Evolutionary conservation across 2,797 vertebrate genomes (phyloP), one percentile per base, ranked within the genome.

Genomic region (Carapus acus): DNA sequence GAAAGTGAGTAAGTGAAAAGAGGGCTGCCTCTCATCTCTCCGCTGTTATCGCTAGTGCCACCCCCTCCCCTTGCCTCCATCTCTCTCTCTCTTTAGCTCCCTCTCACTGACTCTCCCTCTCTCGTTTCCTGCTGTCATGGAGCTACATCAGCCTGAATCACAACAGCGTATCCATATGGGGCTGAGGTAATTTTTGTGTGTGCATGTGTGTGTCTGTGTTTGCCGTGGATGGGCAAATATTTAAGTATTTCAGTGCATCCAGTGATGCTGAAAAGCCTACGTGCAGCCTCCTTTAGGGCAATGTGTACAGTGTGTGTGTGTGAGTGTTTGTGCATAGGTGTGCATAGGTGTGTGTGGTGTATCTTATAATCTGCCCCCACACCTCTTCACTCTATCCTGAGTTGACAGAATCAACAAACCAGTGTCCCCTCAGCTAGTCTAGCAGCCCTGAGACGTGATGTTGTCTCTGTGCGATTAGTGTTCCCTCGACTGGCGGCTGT

Each of bases 101-200:
- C 24, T 27, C 4, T 27, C 73, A 71, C 24, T 27, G 24, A 5
- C 24, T 27, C 24, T 36, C 31, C 15, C 17, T 22, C 34, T 13
- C 15, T 16, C 19, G 22, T 9, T 21, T 68, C 73, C 77, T 68
- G 79, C 77, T 72, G 77, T 68, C 68, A 88, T 88, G 87, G 82
- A 84, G 78, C 76, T 68, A 54, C 71, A 48, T 56, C 77, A 62
- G 72, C 62, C 69, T 80, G 76, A 82, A 74, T 80, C 69, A 62
- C 73, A 65, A 33, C 77, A 53, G 33, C 74, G 52, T 81, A 79
- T 67, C 67, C 77, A 79, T 43, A 77, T 64, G 74, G 68, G 60
- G 64, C 77, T 74, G 71, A 88, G 86, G 86, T 88, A 87, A 78
- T 36, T 17, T 51, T 27, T 27, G n/a, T n/a, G n/a, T n/a, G n/a